Conservation (phyloP, 2,888 invertebrate species). For the Ophioninae sp. region DNA sequence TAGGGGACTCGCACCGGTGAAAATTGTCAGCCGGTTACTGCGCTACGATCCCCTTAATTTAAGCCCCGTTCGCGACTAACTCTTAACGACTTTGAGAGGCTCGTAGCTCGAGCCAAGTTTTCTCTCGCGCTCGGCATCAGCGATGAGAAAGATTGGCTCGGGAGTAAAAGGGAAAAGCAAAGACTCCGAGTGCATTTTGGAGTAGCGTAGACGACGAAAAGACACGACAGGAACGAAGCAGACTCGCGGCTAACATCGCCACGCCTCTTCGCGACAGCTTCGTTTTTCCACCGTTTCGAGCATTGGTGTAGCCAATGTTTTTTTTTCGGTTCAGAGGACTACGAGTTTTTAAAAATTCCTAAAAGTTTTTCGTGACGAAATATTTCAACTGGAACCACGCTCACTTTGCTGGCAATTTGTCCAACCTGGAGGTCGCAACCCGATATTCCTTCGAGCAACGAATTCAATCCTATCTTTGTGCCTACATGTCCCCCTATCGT, state of each 20-base stretch:
- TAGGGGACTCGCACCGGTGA: conserved; percentile 48
- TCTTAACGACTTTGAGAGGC: conserved; percentile 66
- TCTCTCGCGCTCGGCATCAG: conserved; percentile 53
- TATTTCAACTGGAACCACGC: not conserved
- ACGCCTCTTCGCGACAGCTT: conserved; percentile 34
- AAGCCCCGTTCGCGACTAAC: conserved; percentile 66
- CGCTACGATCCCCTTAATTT: conserved; percentile 67
- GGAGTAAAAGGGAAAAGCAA: conserved; percentile 21
- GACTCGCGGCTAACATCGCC: conserved; percentile 26
- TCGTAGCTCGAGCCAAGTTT: conserved; percentile 65
- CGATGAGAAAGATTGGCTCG: conserved; percentile 34
- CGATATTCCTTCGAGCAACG: not conserved
- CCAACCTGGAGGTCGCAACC: not conserved
- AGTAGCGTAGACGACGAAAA: conserved; percentile 33
- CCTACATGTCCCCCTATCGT: not conserved
- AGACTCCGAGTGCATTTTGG: conserved; percentile 51
- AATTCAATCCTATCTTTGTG: not conserved
- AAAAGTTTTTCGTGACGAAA: too few relatives aligned
- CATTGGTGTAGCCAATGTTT: too few relatives aligned
- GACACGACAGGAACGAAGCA: conserved; percentile 37
- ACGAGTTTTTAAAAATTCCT: too few relatives aligned
- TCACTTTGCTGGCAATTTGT: not conserved
- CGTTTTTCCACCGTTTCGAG: conserved; percentile 23
- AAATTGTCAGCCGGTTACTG: conserved; percentile 65
- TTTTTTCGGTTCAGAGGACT: too few relatives aligned